Base-by-base conservation (phyloP, 2,888 invertebrate species). In the Hydrotaea diabolus region DNA sequence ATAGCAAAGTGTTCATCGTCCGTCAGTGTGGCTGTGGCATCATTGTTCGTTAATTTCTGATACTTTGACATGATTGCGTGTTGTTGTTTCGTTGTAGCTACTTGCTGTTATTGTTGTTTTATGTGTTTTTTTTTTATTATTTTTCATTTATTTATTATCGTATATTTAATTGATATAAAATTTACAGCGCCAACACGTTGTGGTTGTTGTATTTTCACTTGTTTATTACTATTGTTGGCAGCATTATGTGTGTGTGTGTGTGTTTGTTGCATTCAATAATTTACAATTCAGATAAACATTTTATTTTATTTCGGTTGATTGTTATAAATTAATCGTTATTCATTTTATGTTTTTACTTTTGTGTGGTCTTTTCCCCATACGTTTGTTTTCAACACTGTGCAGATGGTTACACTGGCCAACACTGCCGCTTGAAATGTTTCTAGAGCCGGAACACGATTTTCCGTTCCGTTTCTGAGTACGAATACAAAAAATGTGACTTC, bases 11-110 rank as follows among this genome's bases (percentile, higher is more conserved):
- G 81, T 69, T 73, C 80, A 72, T 80, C 72, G 31, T 77, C 66
- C 7, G 86, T 77, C 46, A 75, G 57, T 85, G 84, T 21, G 85
- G 83, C 57, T 82, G 74, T 23, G 55, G 72, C 66, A 49, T 83
- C 79, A 43, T 15, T 84, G 77, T 85, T 88, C 87, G 87, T 87
- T 77, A 90, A 88, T 78, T 87, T 88, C 46, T 89, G 89, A 88
- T 90, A 90, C 86, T 89, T 89, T 86, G 90, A 88, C 90, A 90
- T 90, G 83, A 81, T 88, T 83, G 71, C 75, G 64, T 74, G 79
- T 21, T 74, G 53, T 39, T 75, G 57, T 46, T 3, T 39, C 9
- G 9, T 39, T 74, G 79, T 21, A 62, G 39, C 23, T 77, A 55
- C 36, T 31, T 78, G 62, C 49, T 26, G 39, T 74, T 72, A 19